These are phyloP conservation scores for Catharus bicknelli DNA, from an alignment of 2,113 vertebrate species.

Conservation along the genomic window DNA sequence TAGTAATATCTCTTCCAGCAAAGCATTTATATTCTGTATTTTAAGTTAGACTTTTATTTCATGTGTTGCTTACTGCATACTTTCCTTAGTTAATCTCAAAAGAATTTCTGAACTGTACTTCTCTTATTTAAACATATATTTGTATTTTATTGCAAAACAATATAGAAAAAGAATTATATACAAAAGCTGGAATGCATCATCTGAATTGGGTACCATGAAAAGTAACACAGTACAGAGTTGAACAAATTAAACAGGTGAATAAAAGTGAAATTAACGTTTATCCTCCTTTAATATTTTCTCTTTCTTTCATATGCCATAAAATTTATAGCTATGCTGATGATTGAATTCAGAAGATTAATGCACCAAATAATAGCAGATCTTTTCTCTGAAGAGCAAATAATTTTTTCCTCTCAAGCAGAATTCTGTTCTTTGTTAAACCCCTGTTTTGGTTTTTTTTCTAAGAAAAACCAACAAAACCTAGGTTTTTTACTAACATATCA, in stretches of 20 bases:
- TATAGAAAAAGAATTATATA: background rate
- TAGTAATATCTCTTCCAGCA: background rate
- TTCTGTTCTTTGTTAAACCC: background rate
- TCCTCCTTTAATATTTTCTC: background rate
- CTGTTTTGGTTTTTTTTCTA: background rate
- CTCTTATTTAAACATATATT: background rate
- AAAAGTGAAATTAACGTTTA: background rate
- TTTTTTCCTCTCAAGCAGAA: accelerated
- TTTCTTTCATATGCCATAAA: background rate
- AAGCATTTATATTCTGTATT: background rate
- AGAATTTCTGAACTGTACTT: background rate
- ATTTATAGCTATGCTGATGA: background rate
- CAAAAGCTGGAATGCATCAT: background rate
- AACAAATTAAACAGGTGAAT: background rate
- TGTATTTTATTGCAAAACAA: background rate
- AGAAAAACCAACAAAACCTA: background rate
- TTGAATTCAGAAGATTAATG: background rate
- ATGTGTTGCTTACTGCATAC: background rate
- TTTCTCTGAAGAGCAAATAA: background rate
- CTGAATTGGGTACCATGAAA: background rate
- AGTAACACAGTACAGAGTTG: background rate
- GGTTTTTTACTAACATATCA: background rate
- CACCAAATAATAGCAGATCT: background rate
- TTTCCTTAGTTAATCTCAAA: background rate
- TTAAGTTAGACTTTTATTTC: background rate